phyloP scores from a whole-genome alignment of 2,888 invertebrate genomes.

The Abscondita cerata region DNA sequence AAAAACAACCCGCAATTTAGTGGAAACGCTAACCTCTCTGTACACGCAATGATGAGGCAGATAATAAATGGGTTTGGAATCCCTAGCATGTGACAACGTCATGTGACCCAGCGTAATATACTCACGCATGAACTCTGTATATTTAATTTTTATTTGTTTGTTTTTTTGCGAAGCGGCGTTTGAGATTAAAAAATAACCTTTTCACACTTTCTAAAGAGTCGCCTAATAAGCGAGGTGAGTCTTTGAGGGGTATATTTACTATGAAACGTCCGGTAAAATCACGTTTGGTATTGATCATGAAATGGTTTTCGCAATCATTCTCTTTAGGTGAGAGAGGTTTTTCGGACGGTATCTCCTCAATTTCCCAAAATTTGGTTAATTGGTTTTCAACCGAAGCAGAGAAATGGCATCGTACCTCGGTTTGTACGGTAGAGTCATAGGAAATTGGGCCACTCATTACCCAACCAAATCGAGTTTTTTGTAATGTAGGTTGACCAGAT shows the following conservation, averaged over 20 bases:
- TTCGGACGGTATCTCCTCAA: slow-evolving; percentile 43
- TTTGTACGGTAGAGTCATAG: background rate
- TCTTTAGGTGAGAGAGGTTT: slow-evolving; percentile 17
- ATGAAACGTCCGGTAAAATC: slow-evolving; percentile 39
- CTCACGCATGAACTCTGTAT: slow-evolving; percentile 18
- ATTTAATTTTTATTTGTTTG: no score
- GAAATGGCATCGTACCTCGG: background rate
- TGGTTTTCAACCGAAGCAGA: slow-evolving; percentile 6
- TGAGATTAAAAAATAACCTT: slow-evolving; percentile 33
- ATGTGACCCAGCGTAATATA: slow-evolving; percentile 17
- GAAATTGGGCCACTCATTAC: slow-evolving; percentile 10
- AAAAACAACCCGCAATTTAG: no score
- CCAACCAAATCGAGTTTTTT: slow-evolving; percentile 27
- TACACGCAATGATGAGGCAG: no score
- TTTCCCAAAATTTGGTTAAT: slow-evolving; percentile 42
- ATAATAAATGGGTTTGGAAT: no score
- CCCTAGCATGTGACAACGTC: no score
- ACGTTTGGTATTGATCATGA: slow-evolving; percentile 35
- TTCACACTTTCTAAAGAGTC: slow-evolving; percentile 36
- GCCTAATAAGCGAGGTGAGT: slow-evolving; percentile 26
- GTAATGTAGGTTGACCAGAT: slow-evolving; percentile 13
- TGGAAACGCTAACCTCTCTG: no score
- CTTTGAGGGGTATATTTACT: slow-evolving; percentile 40
- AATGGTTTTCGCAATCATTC: slow-evolving; percentile 39
- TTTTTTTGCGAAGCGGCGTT: no score